Base-by-base conservation (phyloP, 2,797 vertebrate species). In the Spatula versicolor region DNA sequence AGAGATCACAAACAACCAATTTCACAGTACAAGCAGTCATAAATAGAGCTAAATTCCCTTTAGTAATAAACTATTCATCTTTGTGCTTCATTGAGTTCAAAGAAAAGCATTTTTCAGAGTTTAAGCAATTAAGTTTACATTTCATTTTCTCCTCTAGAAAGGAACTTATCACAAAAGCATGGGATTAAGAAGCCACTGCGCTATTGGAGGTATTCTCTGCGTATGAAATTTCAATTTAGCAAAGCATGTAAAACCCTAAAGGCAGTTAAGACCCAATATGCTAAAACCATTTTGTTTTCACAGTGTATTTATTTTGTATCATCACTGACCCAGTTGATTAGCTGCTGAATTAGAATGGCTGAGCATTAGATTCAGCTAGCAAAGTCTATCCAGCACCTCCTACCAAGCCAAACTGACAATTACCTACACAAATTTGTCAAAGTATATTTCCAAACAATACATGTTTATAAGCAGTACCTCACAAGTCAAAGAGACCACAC, bases 21-120 rank as follows among this genome's bases (percentile, higher is more conserved):
- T 98, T 98, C 97, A 97, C 97, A 98, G 96, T 98, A 97, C 95
- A 98, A 97, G 95, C 92, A 83, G 92, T 93, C 15, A 17, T 97
- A 98, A 98, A 98, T 95, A 97, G 96, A 98, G 90, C 91, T 96
- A 97, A 97, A 98, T 98, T 98, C 97, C 97, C 96, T 96, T 98
- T 96, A 96, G 97, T 97, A 97, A 97, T 97, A 97, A 95, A 96
- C 96, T 97, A 97, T 98, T 98, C 97, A 97, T 98, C 96, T 98
- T 92, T 96, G 88, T 97, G 97, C 97, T 98, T 97, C 97, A 95
- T 22, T 96, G 97, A 96, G 92, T 97, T 97, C 95, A 98, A 97
- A 97, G 95, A 98, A 98, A 98, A 97, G 89, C 94, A 96, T 98
- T 97, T 97, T 97, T 97, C 95, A 97, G 95, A 96, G 74, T 97